Base-by-base conservation (phyloP, 2,797 vertebrate species). In the Halcyon leucocephala region DNA sequence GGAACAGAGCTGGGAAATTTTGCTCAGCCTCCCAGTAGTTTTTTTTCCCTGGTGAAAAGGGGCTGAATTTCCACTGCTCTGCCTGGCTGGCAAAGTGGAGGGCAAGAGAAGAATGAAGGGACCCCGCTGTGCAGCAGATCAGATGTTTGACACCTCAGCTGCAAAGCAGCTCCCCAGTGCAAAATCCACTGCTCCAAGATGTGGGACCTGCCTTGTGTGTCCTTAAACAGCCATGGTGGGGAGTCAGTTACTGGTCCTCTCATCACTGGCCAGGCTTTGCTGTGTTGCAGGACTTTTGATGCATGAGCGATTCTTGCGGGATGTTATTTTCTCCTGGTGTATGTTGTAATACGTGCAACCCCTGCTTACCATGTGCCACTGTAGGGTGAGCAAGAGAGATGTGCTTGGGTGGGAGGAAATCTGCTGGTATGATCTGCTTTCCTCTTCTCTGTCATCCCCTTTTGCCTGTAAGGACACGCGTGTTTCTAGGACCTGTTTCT, bases 391-490 rank as follows among this genome's bases (percentile, higher is more conserved):
- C 77, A 51, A 25, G 13, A 57, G 71, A 7, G 67, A 3, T 4
- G 3, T 88, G 55, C 57, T 18, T 0, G 0, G 33, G 22, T 1
- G 18, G 16, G 33, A 35, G 29, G 14, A 14, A 31, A 3, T 44
- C 42, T 73, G 33, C 44, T 70, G 46, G 15, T 52, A 21, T 1
- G 4, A 5, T 15, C 35, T 86, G n/a, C 51, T 67, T 71, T 62
- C 35, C 16, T 58, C 28, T 80, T 41, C 11, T 77, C 33, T 44
- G 18, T 61, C 51, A 19, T 79, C 10, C 17, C 14, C 16, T 52
- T 37, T 55, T 62, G 52, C 55, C 44, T 49, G 12, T 7, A 24
- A 62, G 74, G 55, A 25, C 3, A 1, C 70, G 54, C 48, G 52
- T 82, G 44, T 83, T 82, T 74, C 61, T 77, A 33, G 42, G 42